Conservation (phyloP, 2,797 vertebrate genomes). For the Cryptoprocta ferox region DNA sequence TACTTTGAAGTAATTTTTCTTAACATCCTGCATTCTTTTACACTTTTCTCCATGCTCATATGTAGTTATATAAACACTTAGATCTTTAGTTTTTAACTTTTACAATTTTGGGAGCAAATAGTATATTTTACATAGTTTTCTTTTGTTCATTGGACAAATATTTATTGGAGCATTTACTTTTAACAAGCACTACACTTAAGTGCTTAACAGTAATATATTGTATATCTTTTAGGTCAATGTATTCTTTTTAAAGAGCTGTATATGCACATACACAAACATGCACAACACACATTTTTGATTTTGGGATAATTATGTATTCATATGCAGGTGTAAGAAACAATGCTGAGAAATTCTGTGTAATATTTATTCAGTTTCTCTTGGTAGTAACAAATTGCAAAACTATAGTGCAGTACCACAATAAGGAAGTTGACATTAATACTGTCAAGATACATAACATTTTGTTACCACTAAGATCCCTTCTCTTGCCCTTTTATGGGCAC, state of each 20-base stretch:
- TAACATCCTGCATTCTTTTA: neutral
- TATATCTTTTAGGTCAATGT: neutral
- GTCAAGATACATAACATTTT: neutral
- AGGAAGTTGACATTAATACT: neutral
- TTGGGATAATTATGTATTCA: neutral
- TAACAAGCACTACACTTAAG: neutral
- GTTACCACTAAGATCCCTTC: neutral
- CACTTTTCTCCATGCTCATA: neutral
- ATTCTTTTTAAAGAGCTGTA: neutral
- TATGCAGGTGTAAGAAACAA: neutral
- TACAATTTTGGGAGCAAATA: neutral
- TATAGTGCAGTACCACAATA: neutral
- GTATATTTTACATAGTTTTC: neutral
- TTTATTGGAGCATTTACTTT: neutral
- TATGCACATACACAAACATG: neutral
- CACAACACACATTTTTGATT: neutral
- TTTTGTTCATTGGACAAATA: neutral
- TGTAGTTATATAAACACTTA: neutral
- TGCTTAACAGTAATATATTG: neutral
- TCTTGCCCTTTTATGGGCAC: neutral
- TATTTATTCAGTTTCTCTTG: neutral
- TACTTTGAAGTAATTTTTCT: neutral
- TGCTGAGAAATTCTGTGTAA: neutral
- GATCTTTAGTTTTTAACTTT: neutral
- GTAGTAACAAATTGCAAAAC: neutral